Base-by-base conservation (phyloP, 2,797 vertebrate species). In the Dipus sagitta region DNA sequence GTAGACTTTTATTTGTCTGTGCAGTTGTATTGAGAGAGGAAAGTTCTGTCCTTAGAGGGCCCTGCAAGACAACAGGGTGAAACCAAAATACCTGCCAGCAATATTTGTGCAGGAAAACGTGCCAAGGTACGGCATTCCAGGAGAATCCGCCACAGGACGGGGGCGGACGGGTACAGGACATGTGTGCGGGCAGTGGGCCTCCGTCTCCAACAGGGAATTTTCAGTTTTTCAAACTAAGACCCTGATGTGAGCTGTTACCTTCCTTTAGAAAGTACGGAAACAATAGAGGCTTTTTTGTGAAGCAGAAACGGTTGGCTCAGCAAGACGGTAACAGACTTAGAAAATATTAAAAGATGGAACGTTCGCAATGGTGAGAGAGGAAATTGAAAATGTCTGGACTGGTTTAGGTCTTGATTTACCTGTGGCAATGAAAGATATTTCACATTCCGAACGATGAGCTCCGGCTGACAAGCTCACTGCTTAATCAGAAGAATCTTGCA, bases 401-500 rank as follows among this genome's bases (percentile, higher is more conserved):
- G 0, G 21, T 18, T 96, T 87, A 81, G 86, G 38, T 80, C 68
- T 96, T 85, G 94, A 93, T 76, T 96, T 94, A 92, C 71, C 88
- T 95, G 60, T 92, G 81, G 96, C 97, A 98, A 94, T 32, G 82
- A 97, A 93, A 72, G 88, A 71, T 95, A 95, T 96, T 98, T 97
- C 96, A 82, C 94, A 96, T 95, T 96, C 90, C 78, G 80, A 96
- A 90, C 58, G 84, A 96, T 4, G 93, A 97, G 83, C 81, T 83
- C 20, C 93, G 65, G 94, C 93, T 96, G 90, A 97, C 52, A 80
- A 97, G 97, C 97, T 95, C 92, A 96, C 95, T 77, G 74, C 94
- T 96, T 97, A 93, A 97, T 97, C 97, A 84, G 92, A 83, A 82
- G 96, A 96, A 96, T 96, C 95, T 93, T 94, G 94, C 92, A 98